A percentile compares a stretch with the other conserved stretches of the same genome.
Conservation (phyloP, 2,797 vertebrate genomes). For the Cyprinella venusta region DNA sequence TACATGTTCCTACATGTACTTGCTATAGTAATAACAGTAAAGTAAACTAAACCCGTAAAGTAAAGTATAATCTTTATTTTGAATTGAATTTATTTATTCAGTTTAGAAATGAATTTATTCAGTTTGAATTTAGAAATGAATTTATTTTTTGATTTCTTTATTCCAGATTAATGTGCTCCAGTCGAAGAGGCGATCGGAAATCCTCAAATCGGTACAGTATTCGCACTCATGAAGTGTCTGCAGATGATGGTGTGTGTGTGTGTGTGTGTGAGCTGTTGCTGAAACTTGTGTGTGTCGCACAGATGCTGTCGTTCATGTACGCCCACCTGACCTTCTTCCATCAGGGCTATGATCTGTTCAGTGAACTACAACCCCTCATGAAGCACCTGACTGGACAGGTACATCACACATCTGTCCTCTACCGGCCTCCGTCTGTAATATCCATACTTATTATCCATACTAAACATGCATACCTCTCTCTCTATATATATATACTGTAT, state of each 20-base stretch:
- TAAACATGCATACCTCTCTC: too few species aligned
- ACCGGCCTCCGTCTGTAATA: neutral
- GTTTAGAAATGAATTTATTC: too few species aligned
- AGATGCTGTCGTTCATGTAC: slow-evolving; percentile 99
- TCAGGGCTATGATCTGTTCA: slow-evolving; percentile 97
- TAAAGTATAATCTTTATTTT: too few species aligned
- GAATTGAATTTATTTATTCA: too few species aligned
- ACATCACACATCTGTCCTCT: slow-evolving; percentile 44
- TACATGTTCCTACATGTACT: too few species aligned
- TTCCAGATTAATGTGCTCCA: slow-evolving; percentile 96
- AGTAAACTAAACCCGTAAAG: too few species aligned
- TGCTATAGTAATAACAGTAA: too few species aligned
- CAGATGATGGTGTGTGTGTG: neutral
- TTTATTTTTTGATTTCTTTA: too few species aligned
- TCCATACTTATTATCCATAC: too few species aligned
- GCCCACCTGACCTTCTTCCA: slow-evolving; percentile 98
- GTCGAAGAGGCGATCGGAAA: slow-evolving; percentile 96
- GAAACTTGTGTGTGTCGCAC: neutral
- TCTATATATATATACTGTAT: too few species aligned
- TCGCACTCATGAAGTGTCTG: neutral
- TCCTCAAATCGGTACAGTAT: slow-evolving; percentile 92
- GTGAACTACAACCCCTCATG: slow-evolving; percentile 95
- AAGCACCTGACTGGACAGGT: slow-evolving; percentile 95
- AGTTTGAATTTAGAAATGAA: too few species aligned
- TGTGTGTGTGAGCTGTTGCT: neutral